Conservation (phyloP, 2,888 invertebrate species). For the Ashinkailepas kermadecensis region DNA sequence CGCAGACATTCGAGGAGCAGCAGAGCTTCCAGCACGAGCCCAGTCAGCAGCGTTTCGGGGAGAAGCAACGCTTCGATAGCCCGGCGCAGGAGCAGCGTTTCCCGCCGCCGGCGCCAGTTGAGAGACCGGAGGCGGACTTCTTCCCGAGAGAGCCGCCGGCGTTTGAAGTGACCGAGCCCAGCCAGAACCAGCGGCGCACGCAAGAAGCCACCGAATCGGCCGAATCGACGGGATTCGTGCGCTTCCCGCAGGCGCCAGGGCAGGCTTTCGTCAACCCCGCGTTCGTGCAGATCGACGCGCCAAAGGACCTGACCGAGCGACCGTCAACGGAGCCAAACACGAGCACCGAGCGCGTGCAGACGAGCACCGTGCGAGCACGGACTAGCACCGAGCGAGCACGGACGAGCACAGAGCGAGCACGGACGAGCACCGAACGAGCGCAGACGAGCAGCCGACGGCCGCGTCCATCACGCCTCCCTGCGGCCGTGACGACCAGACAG, state of each 20-base stretch:
- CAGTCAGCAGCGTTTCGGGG: neutral
- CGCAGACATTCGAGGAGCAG: neutral
- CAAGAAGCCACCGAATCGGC: neutral
- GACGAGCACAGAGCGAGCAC: neutral
- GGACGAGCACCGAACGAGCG: neutral
- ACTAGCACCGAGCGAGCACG: no score
- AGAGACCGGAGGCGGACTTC: neutral
- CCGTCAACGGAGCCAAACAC: neutral
- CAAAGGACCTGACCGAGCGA: neutral
- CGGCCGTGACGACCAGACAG: neutral
- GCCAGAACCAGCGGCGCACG: neutral
- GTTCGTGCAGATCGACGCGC: neutral
- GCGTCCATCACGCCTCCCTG: neutral
- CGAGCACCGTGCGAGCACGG: neutral
- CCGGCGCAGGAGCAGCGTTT: neutral
- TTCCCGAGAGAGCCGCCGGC: neutral
- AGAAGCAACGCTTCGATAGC: neutral
- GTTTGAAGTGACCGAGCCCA: neutral
- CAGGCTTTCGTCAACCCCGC: neutral
- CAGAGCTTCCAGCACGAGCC: neutral
- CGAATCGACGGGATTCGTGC: neutral
- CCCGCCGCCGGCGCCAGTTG: neutral
- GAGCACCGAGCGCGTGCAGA: conserved; percentile 1
- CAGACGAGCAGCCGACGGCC: neutral
- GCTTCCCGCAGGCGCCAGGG: neutral